These are phyloP conservation scores for Perizoma affinitatum DNA, from an alignment of 2,888 invertebrate genomes.

Conservation along the genomic window DNA sequence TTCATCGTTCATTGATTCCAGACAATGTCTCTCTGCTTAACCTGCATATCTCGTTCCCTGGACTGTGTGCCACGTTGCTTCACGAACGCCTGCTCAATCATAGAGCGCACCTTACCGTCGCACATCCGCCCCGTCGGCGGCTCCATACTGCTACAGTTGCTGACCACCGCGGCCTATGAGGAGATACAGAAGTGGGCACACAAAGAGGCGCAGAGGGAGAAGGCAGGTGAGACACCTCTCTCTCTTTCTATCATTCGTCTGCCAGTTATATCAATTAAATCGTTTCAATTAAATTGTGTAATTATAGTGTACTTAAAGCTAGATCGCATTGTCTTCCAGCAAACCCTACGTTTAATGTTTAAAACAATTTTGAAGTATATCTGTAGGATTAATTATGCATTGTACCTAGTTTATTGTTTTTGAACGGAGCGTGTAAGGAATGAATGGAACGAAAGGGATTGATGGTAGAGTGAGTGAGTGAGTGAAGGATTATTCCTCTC, in stretches of 20 bases:
- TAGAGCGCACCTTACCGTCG: conserved; percentile 88
- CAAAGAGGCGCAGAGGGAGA: conserved; percentile 63
- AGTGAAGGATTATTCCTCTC: no score
- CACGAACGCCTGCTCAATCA: conserved; percentile 82
- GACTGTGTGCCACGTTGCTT: conserved; percentile 86
- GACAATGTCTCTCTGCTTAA: conserved; percentile 89
- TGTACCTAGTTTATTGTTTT: no score
- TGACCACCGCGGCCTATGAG: conserved; percentile 88
- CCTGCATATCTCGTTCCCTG: conserved; percentile 86
- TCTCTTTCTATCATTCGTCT: background rate
- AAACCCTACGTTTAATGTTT: no score
- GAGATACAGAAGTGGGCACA: conserved; percentile 83
- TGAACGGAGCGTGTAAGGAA: no score
- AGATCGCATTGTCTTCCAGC: no score
- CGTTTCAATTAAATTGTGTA: no score
- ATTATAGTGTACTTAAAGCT: no score
- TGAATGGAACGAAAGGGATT: no score
- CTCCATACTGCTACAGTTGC: conserved; percentile 88
- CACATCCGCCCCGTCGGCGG: conserved; percentile 88
- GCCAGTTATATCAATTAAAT: no score
- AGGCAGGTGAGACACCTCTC: conserved; percentile 49
- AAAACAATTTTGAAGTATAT: no score
- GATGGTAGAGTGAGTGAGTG: no score
- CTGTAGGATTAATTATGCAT: no score
- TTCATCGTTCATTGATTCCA: conserved; percentile 45